These are phyloP conservation scores for Podarcis muralis DNA, from an alignment of 2,113 vertebrate genomes.

Conservation along the genomic window DNA sequence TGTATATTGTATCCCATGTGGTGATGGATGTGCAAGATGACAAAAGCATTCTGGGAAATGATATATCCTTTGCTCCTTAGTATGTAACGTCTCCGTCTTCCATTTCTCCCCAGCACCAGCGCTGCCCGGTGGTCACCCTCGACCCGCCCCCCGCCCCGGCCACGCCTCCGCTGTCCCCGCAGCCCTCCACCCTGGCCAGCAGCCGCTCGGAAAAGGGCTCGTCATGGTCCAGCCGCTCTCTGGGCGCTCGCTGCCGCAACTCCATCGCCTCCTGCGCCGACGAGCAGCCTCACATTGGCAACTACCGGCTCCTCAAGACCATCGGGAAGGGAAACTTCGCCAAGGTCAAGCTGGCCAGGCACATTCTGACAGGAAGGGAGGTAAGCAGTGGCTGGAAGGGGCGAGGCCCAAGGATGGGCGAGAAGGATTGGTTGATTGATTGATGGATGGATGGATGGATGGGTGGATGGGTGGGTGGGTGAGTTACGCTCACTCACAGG, in stretches of 20 bases:
- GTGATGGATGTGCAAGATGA: too few species aligned
- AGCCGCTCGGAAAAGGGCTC: constrained; percentile 90
- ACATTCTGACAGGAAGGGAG: constrained; percentile 90
- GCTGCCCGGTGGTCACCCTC: background rate
- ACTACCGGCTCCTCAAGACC: constrained; percentile 91
- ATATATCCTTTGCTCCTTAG: background rate
- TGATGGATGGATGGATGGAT: background rate
- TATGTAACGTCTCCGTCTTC: background rate
- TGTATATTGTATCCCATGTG: too few species aligned
- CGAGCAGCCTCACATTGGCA: constrained; percentile 91
- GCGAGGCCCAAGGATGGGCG: background rate
- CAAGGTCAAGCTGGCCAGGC: constrained; percentile 88
- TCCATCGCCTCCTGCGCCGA: constrained; percentile 91
- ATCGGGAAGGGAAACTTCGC: constrained; percentile 96
- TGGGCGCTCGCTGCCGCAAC: constrained; percentile 90
- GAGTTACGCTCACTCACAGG: too few species aligned
- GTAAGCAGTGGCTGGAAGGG: constrained; percentile 61
- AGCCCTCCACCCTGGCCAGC: constrained; percentile 85
- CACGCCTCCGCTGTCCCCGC: constrained; percentile 13
- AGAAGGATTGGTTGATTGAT: background rate
- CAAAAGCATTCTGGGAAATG: too few species aligned
- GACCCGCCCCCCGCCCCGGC: background rate
- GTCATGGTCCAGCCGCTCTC: constrained; percentile 87
- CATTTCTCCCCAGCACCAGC: background rate
- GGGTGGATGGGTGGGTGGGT: background rate